These are phyloP conservation scores for Cebidichthys violaceus DNA, from an alignment of 2,113 vertebrate species.

Conservation along the genomic window DNA sequence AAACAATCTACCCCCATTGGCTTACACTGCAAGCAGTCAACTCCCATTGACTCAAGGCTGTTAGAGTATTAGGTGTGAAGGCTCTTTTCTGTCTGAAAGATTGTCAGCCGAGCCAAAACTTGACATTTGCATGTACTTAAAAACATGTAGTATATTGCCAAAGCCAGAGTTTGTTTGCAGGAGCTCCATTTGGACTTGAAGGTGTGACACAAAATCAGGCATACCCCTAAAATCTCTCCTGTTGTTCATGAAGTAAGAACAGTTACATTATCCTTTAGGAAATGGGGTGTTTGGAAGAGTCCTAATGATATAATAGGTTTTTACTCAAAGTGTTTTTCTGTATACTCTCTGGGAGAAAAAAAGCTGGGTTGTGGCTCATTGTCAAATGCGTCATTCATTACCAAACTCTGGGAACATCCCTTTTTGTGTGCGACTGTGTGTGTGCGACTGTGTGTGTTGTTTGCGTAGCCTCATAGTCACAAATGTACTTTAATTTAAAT, in stretches of 20 bases:
- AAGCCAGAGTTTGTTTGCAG: constrained; percentile 32
- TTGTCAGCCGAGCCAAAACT: constrained; percentile 25
- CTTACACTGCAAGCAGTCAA: constrained; percentile 39
- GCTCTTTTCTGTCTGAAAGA: constrained; percentile 46
- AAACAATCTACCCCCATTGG: constrained; percentile 71
- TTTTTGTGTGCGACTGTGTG: constrained; percentile 41
- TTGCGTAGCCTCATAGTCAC: constrained; percentile 72
- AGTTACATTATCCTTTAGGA: constrained; percentile 54
- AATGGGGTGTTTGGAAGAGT: constrained; percentile 46
- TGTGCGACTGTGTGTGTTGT: constrained; percentile 54
- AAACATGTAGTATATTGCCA: constrained; percentile 19
- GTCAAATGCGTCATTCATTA: constrained; percentile 73
- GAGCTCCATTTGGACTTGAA: constrained; percentile 27
- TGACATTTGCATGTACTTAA: constrained; percentile 53
- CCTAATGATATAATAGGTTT: constrained; percentile 54
- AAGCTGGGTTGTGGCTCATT: constrained; percentile 40
- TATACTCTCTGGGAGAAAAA: constrained; percentile 16
- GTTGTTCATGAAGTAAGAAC: constrained; percentile 20
- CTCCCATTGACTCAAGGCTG: constrained; percentile 47
- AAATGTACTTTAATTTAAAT: constrained; percentile 80
- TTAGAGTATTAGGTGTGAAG: constrained; percentile 43
- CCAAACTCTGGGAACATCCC: constrained; percentile 61
- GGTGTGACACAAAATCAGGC: constrained; percentile 32
- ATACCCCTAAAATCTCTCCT: not conserved
- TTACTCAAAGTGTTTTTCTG: constrained; percentile 57